Percentiles rank a stretch among this genome's conserved stretches.
Evolutionary conservation across 2,888 invertebrate species (phyloP).

Genomic region (Cyclophora albipunctata): DNA sequence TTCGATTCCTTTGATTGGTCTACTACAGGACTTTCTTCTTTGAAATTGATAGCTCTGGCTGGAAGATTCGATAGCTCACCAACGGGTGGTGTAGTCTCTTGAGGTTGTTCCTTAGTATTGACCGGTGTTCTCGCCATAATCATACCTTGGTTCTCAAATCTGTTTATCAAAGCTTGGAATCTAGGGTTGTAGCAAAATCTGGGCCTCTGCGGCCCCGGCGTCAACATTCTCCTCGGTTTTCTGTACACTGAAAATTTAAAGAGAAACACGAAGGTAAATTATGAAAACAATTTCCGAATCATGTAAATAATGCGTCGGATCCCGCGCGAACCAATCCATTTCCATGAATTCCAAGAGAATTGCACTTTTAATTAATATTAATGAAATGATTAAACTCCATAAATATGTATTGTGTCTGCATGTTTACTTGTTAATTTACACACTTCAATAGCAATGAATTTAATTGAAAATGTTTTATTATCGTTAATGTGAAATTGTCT

Average conservation of each 20-base stretch:
- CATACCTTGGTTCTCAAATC: conserved; percentile 54
- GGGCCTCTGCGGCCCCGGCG: conserved; percentile 61
- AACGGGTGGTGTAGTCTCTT: conserved; percentile 53
- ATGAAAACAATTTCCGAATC: too few species aligned
- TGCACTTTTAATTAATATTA: background rate
- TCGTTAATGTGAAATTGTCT: too few species aligned
- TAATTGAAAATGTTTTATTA: too few species aligned
- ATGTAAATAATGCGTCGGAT: too few species aligned
- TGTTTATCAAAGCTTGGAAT: conserved; percentile 64
- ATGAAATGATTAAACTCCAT: background rate
- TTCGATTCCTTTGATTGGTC: conserved; percentile 50
- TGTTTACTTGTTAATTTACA: background rate
- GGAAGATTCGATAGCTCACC: conserved; percentile 46
- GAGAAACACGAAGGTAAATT: background rate
- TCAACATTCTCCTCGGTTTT: conserved; percentile 65
- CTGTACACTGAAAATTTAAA: conserved; percentile 43
- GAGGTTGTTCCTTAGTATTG: conserved; percentile 35
- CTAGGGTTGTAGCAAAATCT: conserved; percentile 52
- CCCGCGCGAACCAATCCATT: background rate
- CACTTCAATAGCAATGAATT: too few species aligned
- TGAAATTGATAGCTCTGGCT: conserved; percentile 66
- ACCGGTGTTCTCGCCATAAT: conserved; percentile 50
- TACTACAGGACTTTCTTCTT: conserved; percentile 56
- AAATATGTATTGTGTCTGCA: background rate
- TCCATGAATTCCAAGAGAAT: background rate